Percentiles rank a stretch among this genome's conserved stretches.
Evolutionary conservation across 2,888 invertebrate species (phyloP).

Genomic region (Spilarctia lutea): DNA sequence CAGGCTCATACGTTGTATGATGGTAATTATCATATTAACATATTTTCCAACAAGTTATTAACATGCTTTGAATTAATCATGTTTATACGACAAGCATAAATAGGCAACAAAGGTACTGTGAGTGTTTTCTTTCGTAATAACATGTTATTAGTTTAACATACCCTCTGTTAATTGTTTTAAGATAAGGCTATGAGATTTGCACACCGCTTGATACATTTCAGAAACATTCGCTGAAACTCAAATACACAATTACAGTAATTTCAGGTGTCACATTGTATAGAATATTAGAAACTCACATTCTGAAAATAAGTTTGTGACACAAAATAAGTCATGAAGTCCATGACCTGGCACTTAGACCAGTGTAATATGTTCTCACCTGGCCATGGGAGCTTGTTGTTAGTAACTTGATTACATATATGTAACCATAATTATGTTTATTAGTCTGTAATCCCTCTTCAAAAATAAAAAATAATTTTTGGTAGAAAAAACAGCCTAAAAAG

Average conservation of each 20-base stretch:
- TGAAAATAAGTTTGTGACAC: no score
- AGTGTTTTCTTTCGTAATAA: not conserved
- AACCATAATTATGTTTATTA: no score
- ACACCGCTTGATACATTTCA: not conserved
- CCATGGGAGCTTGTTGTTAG: no score
- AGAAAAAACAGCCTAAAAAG: not conserved
- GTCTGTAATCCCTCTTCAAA: no score
- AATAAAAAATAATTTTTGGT: not conserved
- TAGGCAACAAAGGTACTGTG: no score
- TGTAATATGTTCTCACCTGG: no score
- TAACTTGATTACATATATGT: no score
- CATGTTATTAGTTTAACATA: not conserved
- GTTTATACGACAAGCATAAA: not conserved
- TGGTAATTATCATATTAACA: conserved; percentile 8
- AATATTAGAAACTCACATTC: not conserved
- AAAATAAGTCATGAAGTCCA: no score
- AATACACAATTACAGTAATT: no score
- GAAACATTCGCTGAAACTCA: not conserved
- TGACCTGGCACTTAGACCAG: no score
- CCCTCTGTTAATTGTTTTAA: not conserved
- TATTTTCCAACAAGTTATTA: conserved; percentile 1
- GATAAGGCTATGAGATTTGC: not conserved
- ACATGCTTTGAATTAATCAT: not conserved
- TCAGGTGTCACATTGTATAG: not conserved
- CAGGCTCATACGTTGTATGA: not conserved